Evolutionary conservation across 1,140 invertebrate genomes (phyloP).

Genomic region (Polypedilum vanderplanki): DNA sequence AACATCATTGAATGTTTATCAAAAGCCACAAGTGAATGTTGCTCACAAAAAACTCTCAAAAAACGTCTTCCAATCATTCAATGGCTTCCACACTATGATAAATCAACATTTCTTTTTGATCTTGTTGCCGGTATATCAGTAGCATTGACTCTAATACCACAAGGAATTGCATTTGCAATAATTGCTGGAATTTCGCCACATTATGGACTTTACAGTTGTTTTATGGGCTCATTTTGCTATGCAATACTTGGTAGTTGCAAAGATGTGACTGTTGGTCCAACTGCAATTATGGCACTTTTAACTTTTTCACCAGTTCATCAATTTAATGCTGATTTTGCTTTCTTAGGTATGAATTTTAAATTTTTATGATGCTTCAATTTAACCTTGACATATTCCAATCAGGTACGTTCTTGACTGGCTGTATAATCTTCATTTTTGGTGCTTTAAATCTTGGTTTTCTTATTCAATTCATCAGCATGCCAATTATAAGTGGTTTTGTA

Average conservation of each 20-base stretch:
- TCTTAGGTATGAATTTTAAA: constrained; percentile 53
- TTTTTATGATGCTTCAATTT: no score
- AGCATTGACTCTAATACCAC: constrained; percentile 75
- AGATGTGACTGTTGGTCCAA: constrained; percentile 52
- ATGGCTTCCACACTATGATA: constrained; percentile 67
- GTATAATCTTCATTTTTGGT: constrained; percentile 49
- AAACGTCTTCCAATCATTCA: constrained; percentile 61
- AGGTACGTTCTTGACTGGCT: neutral
- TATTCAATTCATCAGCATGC: constrained; percentile 89
- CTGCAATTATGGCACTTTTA: constrained; percentile 72
- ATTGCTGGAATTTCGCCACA: constrained; percentile 70
- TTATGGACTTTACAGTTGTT: neutral
- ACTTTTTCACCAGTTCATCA: constrained; percentile 55
- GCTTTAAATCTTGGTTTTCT: constrained; percentile 79
- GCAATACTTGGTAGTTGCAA: constrained; percentile 14
- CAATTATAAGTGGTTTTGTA: constrained; percentile 89
- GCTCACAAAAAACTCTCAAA: constrained; percentile 58
- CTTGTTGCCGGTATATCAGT: constrained; percentile 80
- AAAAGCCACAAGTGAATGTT: constrained; percentile 14
- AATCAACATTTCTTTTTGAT: constrained; percentile 62
- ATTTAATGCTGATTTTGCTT: constrained; percentile 61
- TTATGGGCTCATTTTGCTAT: constrained; percentile 23
- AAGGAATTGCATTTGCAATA: constrained; percentile 72
- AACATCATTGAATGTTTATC: neutral
- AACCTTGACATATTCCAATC: constrained; percentile 59